phyloP scores from a whole-genome alignment of 1,140 invertebrate genomes.

The Leptopilina boulardi region DNA sequence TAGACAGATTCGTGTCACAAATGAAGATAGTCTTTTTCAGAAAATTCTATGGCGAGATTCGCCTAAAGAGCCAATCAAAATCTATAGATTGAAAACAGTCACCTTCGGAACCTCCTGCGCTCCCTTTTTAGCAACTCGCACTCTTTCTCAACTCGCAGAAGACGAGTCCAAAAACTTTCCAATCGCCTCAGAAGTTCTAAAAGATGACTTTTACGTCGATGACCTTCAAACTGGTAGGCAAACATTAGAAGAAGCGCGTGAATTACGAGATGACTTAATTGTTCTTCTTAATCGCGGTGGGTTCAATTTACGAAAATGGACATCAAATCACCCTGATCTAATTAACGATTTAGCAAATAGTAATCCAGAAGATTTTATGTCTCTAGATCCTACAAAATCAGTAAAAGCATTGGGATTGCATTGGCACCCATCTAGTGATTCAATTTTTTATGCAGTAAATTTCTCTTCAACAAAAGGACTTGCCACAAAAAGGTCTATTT shows the following conservation, averaged over 20 bases:
- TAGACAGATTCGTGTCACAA: slow-evolving; percentile 18
- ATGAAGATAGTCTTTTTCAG: slow-evolving; percentile 28
- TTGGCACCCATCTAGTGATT: too few relatives aligned
- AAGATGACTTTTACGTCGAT: slow-evolving; percentile 7
- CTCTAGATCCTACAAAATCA: too few relatives aligned
- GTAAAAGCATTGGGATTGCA: too few relatives aligned
- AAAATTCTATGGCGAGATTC: slow-evolving; percentile 15
- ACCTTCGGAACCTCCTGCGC: slow-evolving; percentile 42
- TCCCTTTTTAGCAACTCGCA: slow-evolving; percentile 6
- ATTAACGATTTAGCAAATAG: too few relatives aligned
- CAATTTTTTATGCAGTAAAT: too few relatives aligned
- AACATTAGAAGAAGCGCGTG: too few relatives aligned
- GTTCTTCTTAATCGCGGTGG: background rate
- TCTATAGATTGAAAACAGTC: slow-evolving; percentile 44
- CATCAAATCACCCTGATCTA: slow-evolving; percentile 2
- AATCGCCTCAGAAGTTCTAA: background rate
- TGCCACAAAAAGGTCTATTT: too few relatives aligned
- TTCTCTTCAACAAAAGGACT: too few relatives aligned
- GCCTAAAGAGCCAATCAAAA: background rate
- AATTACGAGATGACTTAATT: too few relatives aligned
- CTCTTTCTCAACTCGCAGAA: background rate
- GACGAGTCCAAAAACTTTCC: background rate
- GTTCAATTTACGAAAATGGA: slow-evolving; percentile 13
- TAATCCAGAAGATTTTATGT: too few relatives aligned
- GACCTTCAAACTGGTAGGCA: background rate